Evolutionary conservation across 1,140 invertebrate species (phyloP).

Genomic region (Paraescarpia echinospica): DNA sequence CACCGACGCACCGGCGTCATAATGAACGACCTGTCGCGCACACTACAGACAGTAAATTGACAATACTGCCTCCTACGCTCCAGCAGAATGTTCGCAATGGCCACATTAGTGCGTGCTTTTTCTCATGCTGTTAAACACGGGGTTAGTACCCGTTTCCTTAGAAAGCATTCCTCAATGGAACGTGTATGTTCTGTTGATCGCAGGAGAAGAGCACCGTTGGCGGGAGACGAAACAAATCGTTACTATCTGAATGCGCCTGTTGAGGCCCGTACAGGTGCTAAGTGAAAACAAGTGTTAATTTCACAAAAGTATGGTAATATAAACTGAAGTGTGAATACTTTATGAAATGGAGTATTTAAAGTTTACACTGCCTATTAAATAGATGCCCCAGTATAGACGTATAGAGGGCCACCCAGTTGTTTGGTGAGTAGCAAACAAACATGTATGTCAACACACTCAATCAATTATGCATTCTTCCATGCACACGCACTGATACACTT

Average conservation of each 20-base stretch:
- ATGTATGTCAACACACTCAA: no score
- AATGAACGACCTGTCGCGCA: background rate
- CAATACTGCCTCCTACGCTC: background rate
- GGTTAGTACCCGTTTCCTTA: background rate
- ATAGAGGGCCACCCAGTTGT: no score
- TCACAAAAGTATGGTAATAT: no score
- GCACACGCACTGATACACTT: no score
- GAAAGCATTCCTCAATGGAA: background rate
- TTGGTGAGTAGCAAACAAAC: no score
- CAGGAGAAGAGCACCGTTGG: background rate
- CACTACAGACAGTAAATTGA: background rate
- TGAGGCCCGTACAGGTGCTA: background rate
- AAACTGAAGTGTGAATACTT: no score
- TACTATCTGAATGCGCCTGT: background rate
- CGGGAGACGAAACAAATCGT: background rate
- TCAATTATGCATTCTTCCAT: no score
- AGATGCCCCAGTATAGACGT: no score
- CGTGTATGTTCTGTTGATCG: background rate
- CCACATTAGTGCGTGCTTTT: background rate
- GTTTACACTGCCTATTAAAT: no score
- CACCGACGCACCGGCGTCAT: no score
- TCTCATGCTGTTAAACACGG: background rate
- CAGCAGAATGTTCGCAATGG: background rate
- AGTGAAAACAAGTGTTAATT: background rate
- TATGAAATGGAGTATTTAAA: no score